phyloP scores from a whole-genome alignment of 2,888 invertebrate genomes.

The Smittia aterrima region DNA sequence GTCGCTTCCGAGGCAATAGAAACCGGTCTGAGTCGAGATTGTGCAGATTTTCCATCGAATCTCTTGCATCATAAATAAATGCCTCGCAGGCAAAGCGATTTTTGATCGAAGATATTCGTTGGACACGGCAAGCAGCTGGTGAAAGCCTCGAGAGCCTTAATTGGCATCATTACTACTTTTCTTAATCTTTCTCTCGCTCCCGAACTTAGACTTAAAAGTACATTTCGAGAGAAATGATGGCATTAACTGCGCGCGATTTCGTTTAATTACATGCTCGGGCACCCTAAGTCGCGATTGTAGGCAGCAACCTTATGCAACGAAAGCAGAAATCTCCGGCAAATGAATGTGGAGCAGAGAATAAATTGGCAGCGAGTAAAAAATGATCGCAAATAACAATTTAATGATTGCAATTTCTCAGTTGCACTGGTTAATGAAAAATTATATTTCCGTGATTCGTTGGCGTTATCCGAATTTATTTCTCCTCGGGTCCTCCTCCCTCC shows the following conservation, averaged over 20 bases:
- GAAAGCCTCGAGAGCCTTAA: slow-evolving; percentile 20
- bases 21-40: neutral
- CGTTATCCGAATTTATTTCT: slow-evolving; percentile 1
- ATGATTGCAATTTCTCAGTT: slow-evolving; percentile 1
- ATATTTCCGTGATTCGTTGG: neutral
- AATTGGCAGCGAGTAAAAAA: neutral
- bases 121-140: slow-evolving; percentile 4
- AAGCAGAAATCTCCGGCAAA: neutral
- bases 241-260: neutral
- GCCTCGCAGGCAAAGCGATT: neutral
- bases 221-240: neutral
- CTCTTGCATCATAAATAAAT: neutral
- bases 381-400: neutral
- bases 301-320: neutral
- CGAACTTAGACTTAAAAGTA: slow-evolving; percentile 4
- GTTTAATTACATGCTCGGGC: neutral
- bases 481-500: neutral
- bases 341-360: neutral
- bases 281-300: neutral
- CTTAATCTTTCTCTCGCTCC: neutral
- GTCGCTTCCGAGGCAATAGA: slow-evolving; percentile 21
- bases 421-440: neutral
- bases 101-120: neutral
- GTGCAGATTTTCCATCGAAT: neutral
- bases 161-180: slow-evolving; percentile 26